Evolutionary conservation across 2,888 invertebrate species (phyloP), one percentile per base, ranked within the genome.

Genomic region (Deilephila porcellus): DNA sequence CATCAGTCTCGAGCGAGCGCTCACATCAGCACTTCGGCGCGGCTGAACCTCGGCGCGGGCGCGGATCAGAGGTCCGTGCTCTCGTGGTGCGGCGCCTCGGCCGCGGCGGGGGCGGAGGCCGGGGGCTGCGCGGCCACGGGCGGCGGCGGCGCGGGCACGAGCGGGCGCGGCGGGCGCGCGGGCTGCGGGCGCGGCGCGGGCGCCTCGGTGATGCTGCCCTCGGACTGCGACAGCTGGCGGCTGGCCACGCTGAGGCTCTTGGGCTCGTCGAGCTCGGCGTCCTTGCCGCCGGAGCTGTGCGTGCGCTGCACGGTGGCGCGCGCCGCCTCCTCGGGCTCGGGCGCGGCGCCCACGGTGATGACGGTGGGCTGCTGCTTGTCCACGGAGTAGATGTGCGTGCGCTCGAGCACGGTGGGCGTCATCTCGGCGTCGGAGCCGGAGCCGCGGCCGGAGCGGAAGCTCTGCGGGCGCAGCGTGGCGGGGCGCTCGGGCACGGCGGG

Each of bases 401-500:
- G 95, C 86, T 97, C 97, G 78, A 97, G 90, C 63, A 95, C 95
- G 20, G 95, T 92, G 37, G 95, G 94, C 74, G 85, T 78, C n/a
- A 79, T 75, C 37, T 85, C 87, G 6, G 82, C 77, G 72, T 89
- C 87, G 52, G 81, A 82, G 77, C 78, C 81, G 62, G 92, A 91
- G 77, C 87, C 88, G 72, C 93, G 89, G 72, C 91, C 87, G 73
- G 88, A 93, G 76, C 95, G 90, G 86, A 94, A 95, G 86, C 93
- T 95, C 74, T 95, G 96, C 79, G 96, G 95, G 29, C 96, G 95
- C 75, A 97, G 92, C 67, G 96, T 96, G 60, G 97, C 96, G 71
- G 98, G 98, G 74, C 98, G 95, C 88, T 97, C 97, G 71, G 98
- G 98, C 79, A 98, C 96, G 71, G 97, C 97, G 7, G 98, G 98